Base-by-base conservation (phyloP, 2,113 vertebrate genomes). In the Gopherus evgoodei region DNA sequence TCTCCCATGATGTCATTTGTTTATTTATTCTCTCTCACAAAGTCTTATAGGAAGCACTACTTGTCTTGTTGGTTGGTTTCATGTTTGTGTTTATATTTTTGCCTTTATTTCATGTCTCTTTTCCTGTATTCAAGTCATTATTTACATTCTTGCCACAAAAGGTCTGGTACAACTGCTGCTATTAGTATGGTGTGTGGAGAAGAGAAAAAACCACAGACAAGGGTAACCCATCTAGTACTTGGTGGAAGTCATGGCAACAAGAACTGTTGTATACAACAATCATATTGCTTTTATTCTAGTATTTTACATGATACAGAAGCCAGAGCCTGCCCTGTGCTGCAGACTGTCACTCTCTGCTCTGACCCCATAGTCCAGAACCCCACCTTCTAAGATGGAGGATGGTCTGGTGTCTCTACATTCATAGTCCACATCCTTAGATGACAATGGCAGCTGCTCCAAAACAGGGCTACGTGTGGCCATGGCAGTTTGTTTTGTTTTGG, bases 371-470 rank as follows among this genome's bases (percentile, higher is more conserved):
- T 6, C 12, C n/a, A 84, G 88, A 93, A 84, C n/a, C 44, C 3
- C 86, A 2, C 21, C 21, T 38, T 93, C 27, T 90, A 35, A 81
- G 93, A 80, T 81, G 29, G 17, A 78, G 8, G 3, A 76, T 87
- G n/a, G 52, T 35, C 2, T 1, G 76, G 44, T n/a, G 50, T 56
- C 81, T 86, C 27, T 92, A 21, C n/a, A 94, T 24, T 44, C 91
- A 92, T 31, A 17, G 54, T 85, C 78, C 52, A 69, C 27, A 42
- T 19, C 47, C 80, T 95, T 95, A 86, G 81, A 93, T 72, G 95
- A 93, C 49, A 81, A 59, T 10, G 90, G 17, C 81, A 95, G 57
- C 89, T 93, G 72, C 95, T 95, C 87, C 91, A 90, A 5, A 5
- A 52, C 21, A 83, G 89, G 24, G 3, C 76, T 90, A 79, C 69